Conservation (phyloP, 2,888 invertebrate genomes). For the Boloria selene region DNA sequence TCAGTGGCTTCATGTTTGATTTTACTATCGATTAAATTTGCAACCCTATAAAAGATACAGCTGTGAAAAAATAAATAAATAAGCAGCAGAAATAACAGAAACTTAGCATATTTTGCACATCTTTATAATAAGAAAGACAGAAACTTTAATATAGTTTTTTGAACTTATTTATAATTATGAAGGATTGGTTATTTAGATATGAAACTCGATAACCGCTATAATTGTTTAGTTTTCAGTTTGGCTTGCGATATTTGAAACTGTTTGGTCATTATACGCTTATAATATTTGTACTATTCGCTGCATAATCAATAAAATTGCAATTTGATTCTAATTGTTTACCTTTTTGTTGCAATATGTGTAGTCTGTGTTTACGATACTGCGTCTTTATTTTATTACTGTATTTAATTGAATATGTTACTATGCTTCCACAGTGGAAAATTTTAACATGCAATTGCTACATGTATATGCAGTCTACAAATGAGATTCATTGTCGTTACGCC, state of each 20-base stretch:
- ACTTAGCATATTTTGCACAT: not conserved
- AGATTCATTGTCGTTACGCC: conserved; percentile 31
- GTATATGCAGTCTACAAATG: conserved; percentile 29
- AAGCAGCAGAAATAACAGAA: not conserved
- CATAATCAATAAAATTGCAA: conserved; percentile 4
- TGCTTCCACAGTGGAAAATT: conserved; percentile 36
- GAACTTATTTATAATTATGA: not conserved
- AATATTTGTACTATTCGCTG: conserved; percentile 5
- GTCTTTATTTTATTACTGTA: conserved; percentile 13
- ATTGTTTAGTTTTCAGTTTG: not conserved
- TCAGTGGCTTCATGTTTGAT: not conserved
- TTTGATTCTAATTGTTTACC: conserved; percentile 2
- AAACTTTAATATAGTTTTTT: not conserved
- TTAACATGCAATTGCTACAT: conserved; percentile 25
- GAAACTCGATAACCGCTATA: not conserved
- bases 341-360: conserved; percentile 1
- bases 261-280: conserved; percentile 1
- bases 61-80: conserved; percentile 10
- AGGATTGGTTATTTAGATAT: not conserved
- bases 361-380: not conserved
- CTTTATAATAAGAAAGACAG: too few species aligned
- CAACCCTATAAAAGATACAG: conserved; percentile 13
- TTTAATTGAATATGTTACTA: conserved; percentile 14
- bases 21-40: conserved; percentile 23
- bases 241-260: conserved; percentile 1